Conservation (phyloP, 2,888 invertebrate species). For the Sericinus montela region DNA sequence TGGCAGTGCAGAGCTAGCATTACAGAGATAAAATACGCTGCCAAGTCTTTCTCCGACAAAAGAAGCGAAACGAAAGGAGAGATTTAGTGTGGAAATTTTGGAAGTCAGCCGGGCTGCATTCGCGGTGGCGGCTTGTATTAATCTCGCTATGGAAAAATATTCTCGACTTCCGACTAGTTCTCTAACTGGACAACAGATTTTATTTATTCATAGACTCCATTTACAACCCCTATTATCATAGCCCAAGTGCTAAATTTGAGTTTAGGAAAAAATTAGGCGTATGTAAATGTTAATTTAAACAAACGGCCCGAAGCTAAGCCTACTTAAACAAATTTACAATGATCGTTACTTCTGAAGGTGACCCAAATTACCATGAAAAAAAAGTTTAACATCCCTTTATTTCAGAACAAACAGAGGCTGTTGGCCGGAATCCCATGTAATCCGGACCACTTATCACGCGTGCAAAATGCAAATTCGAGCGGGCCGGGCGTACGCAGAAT, state of each 20-base stretch:
- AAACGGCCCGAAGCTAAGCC: slow-evolving; percentile 58
- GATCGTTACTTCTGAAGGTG: slow-evolving; percentile 71
- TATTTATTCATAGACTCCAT: not conserved
- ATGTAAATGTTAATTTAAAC: slow-evolving; percentile 56
- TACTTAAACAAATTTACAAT: slow-evolving; percentile 76
- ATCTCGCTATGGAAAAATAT: slow-evolving; percentile 68
- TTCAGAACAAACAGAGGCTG: slow-evolving; percentile 76
- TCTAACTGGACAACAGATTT: slow-evolving; percentile 37
- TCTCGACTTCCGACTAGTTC: slow-evolving; percentile 43
- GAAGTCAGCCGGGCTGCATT: slow-evolving; percentile 72
- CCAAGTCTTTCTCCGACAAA: slow-evolving; percentile 71
- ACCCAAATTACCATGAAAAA: slow-evolving; percentile 77
- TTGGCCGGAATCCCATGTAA: slow-evolving; percentile 74
- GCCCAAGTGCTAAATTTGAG: slow-evolving; percentile 10
- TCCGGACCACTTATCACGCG: slow-evolving; percentile 78
- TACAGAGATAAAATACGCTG: slow-evolving; percentile 73
- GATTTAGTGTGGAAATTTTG: slow-evolving; percentile 76
- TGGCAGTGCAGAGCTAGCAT: slow-evolving; percentile 65
- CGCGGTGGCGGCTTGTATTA: slow-evolving; percentile 65
- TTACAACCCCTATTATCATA: not conserved
- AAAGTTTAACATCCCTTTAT: slow-evolving; percentile 77
- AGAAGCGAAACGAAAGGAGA: slow-evolving; percentile 69
- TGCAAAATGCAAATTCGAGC: slow-evolving; percentile 77
- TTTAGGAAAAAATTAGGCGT: slow-evolving; percentile 31
- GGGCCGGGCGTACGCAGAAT: slow-evolving; percentile 63